Base-by-base conservation (phyloP, 2,797 vertebrate species). In the Champsocephalus esox region DNA sequence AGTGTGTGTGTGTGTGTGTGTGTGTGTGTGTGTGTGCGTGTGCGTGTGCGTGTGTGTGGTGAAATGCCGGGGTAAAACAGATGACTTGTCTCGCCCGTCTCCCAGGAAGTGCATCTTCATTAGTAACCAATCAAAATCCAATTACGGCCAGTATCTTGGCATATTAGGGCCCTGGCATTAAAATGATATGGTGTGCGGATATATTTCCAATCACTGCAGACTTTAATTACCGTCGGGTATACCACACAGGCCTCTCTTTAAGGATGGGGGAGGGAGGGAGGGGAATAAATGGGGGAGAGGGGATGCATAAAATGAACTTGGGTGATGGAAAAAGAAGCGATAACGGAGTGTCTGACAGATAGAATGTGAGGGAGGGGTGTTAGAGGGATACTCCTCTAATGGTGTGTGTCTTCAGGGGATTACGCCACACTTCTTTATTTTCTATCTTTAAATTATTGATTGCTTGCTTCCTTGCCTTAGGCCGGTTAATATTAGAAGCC, bases 81-180 rank as follows among this genome's bases (percentile, higher is more conserved):
- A 94, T 92, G 90, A 93, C 90, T 93, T 91, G 90, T 92, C 88
- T 88, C 81, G 82, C 92, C 90, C 82, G 78, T 93, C 88, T 92
- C 91, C 77, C 83, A 92, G 93, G 89, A 92, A 91, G 93, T 93
- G 91, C 92, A 94, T 94, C 93, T 94, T 94, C 92, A 94, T 95
- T 95, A 94, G 93, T 86, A 89, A 94, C 94, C 92, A 94, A 95
- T 95, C 95, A 95, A 93, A 95, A 95, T 95, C 94, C 94, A 93
- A 95, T 95, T 94, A 94, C 88, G 87, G 90, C 79, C 79, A 79
- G 92, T 92, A 94, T 94, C 93, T 88, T 83, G 89, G 89, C 88
- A 81, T 93, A 94, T 95, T 94, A 95, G 83, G 85, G 88, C 77
- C 79, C 85, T 90, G 88, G 87, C 89, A 92, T 93, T 94, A 93